Evolutionary conservation across 2,797 vertebrate genomes (phyloP).

Genomic region (Danio aesculapii): DNA sequence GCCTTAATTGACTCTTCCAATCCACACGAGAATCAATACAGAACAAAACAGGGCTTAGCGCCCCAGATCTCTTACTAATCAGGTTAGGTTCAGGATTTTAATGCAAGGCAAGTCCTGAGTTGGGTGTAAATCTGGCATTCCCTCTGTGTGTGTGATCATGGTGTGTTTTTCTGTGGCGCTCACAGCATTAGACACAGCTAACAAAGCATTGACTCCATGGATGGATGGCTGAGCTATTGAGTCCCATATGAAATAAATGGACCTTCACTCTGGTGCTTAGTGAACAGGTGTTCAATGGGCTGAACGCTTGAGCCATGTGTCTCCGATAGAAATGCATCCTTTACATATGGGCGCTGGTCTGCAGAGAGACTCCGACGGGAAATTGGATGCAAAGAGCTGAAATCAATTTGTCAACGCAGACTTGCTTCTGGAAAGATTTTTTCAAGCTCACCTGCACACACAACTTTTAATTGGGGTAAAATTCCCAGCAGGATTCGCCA

Average conservation of each 20-base stretch:
- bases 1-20: slow-evolving; percentile 56
- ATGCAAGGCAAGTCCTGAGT: slow-evolving; percentile 13
- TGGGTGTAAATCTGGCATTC: slow-evolving; percentile 16
- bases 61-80: slow-evolving; percentile 39
- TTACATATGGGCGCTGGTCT: slow-evolving; percentile 29
- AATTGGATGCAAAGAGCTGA: slow-evolving; percentile 29
- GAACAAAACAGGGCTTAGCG: slow-evolving; percentile 36
- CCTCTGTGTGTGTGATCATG: slow-evolving; percentile 27
- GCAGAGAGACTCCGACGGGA: slow-evolving; percentile 31
- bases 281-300: slow-evolving; percentile 53
- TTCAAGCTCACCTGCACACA: slow-evolving; percentile 37
- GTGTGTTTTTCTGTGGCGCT: slow-evolving; percentile 44
- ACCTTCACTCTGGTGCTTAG: slow-evolving; percentile 44
- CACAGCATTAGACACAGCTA: slow-evolving; percentile 50
- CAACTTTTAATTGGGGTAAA: slow-evolving; percentile 43
- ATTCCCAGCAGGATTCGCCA: neutral
- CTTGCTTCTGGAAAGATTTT: slow-evolving; percentile 7
- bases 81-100: slow-evolving; percentile 32
- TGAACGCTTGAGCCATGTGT: slow-evolving; percentile 56
- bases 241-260: slow-evolving; percentile 55
- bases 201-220: slow-evolving; percentile 58
- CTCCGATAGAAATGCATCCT: slow-evolving; percentile 47
- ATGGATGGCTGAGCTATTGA: slow-evolving; percentile 57
- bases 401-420: slow-evolving; percentile 30
- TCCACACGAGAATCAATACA: slow-evolving; percentile 53